phyloP scores from a whole-genome alignment of 2,113 vertebrate species.

The Mus musculus region DNA sequence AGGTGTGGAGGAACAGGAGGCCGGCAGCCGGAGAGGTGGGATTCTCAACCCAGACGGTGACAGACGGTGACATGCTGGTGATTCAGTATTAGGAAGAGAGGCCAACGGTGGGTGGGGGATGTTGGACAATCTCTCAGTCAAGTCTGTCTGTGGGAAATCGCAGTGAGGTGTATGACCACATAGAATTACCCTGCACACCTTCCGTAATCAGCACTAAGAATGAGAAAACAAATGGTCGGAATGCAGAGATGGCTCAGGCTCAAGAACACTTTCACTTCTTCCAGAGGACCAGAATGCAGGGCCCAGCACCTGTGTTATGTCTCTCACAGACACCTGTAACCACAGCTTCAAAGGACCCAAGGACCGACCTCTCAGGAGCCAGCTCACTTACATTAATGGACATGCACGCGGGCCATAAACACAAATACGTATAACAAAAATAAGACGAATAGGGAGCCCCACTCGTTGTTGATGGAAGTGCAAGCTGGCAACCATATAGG shows the following conservation, averaged over 20 bases:
- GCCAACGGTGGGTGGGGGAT: not conserved
- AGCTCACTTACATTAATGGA: not conserved
- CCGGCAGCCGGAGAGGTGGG: not conserved
- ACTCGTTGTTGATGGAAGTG: not conserved
- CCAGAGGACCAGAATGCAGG: not conserved
- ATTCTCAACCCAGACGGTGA: not conserved
- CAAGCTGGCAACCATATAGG: not conserved
- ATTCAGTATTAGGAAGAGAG: not conserved
- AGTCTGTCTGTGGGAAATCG: not conserved
- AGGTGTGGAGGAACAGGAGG: not conserved
- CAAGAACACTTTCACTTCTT: not conserved
- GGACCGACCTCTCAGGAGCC: not conserved
- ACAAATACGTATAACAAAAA: not conserved
- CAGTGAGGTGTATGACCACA: not conserved
- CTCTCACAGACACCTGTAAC: not conserved
- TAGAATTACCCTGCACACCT: not conserved
- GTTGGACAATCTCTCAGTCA: not conserved
- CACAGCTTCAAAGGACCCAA: not conserved
- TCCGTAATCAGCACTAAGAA: not conserved
- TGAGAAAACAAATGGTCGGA: not conserved
- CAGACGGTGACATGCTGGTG: not conserved
- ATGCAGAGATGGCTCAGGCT: not conserved
- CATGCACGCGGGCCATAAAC: rapidly evolving
- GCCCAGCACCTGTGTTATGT: no score
- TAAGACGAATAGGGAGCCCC: no score